Conservation (phyloP, 2,888 invertebrate species). For the Eilema depressum region DNA sequence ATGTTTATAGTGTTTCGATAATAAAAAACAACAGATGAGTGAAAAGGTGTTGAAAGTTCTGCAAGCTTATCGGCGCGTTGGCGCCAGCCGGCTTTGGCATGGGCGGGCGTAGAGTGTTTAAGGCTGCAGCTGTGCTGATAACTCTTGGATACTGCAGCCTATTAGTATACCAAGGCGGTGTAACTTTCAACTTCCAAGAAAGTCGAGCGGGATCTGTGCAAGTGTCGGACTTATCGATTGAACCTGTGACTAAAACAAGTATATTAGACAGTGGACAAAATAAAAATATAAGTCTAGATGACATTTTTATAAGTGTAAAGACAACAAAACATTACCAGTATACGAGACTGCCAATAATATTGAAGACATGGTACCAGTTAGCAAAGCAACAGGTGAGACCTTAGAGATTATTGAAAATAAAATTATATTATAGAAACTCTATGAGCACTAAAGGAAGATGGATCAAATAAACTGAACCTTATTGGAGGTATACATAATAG, state of each 20-base stretch:
- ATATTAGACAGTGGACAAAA: conserved; percentile 73
- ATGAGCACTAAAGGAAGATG: neutral
- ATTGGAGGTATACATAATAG: neutral
- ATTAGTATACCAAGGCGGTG: conserved; percentile 88
- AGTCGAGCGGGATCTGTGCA: conserved; percentile 77
- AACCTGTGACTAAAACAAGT: conserved; percentile 83
- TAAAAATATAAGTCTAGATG: conserved; percentile 91
- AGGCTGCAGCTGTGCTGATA: conserved; percentile 83
- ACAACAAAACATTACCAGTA: conserved; percentile 96
- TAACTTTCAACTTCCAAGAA: conserved; percentile 83
- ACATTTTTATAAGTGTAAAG: conserved; percentile 98
- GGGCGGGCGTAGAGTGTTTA: conserved; percentile 81
- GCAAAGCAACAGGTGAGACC: conserved; percentile 94
- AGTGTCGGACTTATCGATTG: conserved; percentile 79
- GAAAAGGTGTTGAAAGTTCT: conserved; percentile 71
- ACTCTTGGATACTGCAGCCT: conserved; percentile 88
- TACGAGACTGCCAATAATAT: conserved; percentile 93
- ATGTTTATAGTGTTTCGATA: conserved; percentile 75
- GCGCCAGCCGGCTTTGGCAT: conserved; percentile 78
- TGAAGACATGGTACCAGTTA: conserved; percentile 98
- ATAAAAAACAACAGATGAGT: conserved; percentile 83
- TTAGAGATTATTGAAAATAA: conserved; percentile 1
- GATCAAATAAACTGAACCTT: neutral
- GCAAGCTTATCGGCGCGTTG: conserved; percentile 72
- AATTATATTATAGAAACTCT: neutral